A percentile compares a stretch with the other conserved stretches of the same genome.
These are phyloP conservation scores for Bombyx huttoni DNA, from an alignment of 2,888 invertebrate genomes.

Conservation along the genomic window DNA sequence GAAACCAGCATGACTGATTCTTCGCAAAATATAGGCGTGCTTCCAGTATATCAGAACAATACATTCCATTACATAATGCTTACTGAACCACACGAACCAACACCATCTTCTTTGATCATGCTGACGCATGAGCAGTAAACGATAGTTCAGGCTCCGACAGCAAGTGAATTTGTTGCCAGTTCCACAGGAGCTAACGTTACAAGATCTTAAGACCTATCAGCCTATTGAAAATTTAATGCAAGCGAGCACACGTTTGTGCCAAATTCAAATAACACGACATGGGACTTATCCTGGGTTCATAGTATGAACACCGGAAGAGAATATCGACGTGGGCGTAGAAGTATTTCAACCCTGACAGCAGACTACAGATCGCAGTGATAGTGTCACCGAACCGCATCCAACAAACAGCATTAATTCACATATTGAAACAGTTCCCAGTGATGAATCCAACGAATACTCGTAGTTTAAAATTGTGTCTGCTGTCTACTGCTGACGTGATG, in stretches of 20 bases:
- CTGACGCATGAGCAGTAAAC: not conserved
- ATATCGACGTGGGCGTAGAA: constrained; percentile 8
- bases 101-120: not conserved
- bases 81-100: not conserved
- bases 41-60: constrained; percentile 16
- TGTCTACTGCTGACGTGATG: too few relatives aligned
- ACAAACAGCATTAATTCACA: too few relatives aligned
- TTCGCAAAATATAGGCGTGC: constrained; percentile 19
- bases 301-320: constrained; percentile 32
- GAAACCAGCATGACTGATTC: constrained; percentile 32
- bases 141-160: not conserved
- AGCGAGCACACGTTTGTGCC: constrained; percentile 9
- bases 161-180: not conserved
- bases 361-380: too few relatives aligned
- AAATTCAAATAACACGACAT: constrained; percentile 19
- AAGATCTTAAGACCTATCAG: constrained; percentile 13
- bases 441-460: too few relatives aligned
- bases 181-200: not conserved
- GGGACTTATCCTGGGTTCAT: constrained; percentile 45
- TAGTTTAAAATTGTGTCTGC: too few relatives aligned
- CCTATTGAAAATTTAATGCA: too few relatives aligned
- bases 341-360: not conserved
- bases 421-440: too few relatives aligned
- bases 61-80: not conserved
- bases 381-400: too few relatives aligned